Base-by-base conservation (phyloP, 2,113 vertebrate species). In the Entosphenus tridentatus region DNA sequence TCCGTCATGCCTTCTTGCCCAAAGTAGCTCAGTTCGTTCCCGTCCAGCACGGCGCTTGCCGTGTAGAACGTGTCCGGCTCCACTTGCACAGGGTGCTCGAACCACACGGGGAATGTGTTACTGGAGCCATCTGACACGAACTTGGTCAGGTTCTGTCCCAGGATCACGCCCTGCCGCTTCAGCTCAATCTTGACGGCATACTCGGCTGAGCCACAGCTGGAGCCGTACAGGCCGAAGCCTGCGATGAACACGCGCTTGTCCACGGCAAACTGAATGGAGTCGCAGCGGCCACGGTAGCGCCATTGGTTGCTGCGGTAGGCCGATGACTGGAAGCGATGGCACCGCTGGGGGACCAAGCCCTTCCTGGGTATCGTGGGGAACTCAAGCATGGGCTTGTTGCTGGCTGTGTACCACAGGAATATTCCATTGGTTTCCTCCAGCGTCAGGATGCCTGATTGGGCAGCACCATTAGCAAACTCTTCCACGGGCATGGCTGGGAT, bases 1-100 rank as follows among this genome's bases (percentile, higher is more conserved):
- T 96, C 92, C 3, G 92, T 96, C 92, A 96, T 91, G 68, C 92
- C 92, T 73, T 96, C 92, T 69, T 96, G 92, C 71, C 92, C 92
- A 18, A 96, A 96, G 76, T 96, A 96, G 77, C 92, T 96, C 72
- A 96, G 80, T 78, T 96, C 92, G 0, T 84, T 95, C 67, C 92
- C 92, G 18, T 96, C 92, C 74, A 96, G 81, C 69, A 96, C 82
- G 72, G 95, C 90, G 0, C 90, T 95, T 14, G 92, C 92, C 0
- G 92, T 96, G 78, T 96, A 96, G 78, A 96, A 96, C 9, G 88
- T 96, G 73, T 96, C 92, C 0, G 90, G 87, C 77, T 96, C 90
- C 0, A 95, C 89, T 81, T 96, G 92, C 74, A 96, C 92, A 0
- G 92, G 92, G 56, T 93, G 91, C 73, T 96, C 90, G 71, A 96